Evolutionary conservation across 2,888 invertebrate species (phyloP).

Genomic region (Dromius quadrimaculatus): DNA sequence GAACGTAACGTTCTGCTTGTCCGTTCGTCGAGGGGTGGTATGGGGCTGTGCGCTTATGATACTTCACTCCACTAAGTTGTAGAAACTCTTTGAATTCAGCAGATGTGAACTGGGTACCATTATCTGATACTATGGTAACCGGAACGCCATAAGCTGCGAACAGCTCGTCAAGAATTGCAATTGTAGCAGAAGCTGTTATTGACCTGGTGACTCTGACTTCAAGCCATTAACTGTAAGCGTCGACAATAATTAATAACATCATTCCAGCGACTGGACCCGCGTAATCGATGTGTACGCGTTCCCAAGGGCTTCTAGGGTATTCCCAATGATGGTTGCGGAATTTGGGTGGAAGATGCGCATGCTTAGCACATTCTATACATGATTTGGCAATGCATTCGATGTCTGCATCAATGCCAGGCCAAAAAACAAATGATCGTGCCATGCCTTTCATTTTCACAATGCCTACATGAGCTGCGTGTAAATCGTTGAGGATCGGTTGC

Average conservation of each 20-base stretch:
- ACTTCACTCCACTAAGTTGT: too few species aligned
- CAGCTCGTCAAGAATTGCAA: conserved; percentile 50
- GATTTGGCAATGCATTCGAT: conserved; percentile 55
- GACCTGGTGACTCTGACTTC: conserved; percentile 54
- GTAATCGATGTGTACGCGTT: conserved; percentile 59
- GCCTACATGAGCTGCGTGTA: conserved; percentile 57
- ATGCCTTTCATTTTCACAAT: conserved; percentile 58
- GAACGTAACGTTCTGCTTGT: conserved; percentile 51
- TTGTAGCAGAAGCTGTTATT: conserved; percentile 46
- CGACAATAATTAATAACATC: conserved; percentile 51
- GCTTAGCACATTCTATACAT: conserved; percentile 54
- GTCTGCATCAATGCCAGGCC: too few species aligned
- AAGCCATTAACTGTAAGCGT: conserved; percentile 57
- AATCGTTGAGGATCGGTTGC: conserved; percentile 50
- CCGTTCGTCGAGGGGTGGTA: too few species aligned
- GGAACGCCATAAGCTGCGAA: conserved; percentile 53
- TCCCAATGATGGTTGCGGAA: conserved; percentile 56
- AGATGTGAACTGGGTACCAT: too few species aligned
- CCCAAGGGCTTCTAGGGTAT: conserved; percentile 56
- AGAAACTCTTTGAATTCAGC: too few species aligned
- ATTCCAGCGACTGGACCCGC: conserved; percentile 56
- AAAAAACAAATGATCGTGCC: conserved; percentile 54
- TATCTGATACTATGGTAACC: conserved; percentile 54
- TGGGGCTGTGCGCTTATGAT: too few species aligned
- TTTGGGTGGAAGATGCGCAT: conserved; percentile 48